Percentiles rank a stretch among this genome's conserved stretches.
Evolutionary conservation across 2,888 invertebrate species (phyloP).

Genomic region (Shargacucullia verbasci): DNA sequence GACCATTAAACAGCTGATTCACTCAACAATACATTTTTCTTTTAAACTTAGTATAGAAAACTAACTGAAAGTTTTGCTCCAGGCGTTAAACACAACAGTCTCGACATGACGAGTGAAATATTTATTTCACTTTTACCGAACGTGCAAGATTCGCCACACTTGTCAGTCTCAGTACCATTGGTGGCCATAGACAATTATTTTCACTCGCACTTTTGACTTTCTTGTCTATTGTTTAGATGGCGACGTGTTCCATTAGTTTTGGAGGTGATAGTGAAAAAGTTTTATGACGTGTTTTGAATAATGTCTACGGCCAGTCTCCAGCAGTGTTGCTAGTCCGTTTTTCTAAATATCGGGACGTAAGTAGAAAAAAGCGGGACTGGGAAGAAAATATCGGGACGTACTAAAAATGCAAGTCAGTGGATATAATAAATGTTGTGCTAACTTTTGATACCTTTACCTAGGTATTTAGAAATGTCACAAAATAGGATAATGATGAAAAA

Average conservation of each 20-base stretch:
- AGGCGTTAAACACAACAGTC: neutral
- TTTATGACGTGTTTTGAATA: constrained; percentile 3
- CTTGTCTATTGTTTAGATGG: constrained; percentile 26
- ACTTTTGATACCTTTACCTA: too few relatives aligned
- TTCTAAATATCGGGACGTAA: too few relatives aligned
- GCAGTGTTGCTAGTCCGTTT: too few relatives aligned
- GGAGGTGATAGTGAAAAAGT: constrained; percentile 9
- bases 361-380: too few relatives aligned
- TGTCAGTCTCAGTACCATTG: constrained; percentile 17
- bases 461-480: too few relatives aligned
- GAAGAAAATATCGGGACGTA: too few relatives aligned
- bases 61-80: constrained; percentile 7
- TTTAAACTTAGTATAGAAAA: neutral
- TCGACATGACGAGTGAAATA: constrained; percentile 1
- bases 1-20: too few relatives aligned
- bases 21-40: neutral
- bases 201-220: constrained; percentile 56
- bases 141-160: constrained; percentile 23
- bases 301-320: too few relatives aligned
- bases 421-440: too few relatives aligned
- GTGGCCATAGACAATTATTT: constrained; percentile 34
- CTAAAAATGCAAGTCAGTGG: too few relatives aligned
- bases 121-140: constrained; percentile 46
- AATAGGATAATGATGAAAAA: too few relatives aligned
- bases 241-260: constrained; percentile 14